Base-by-base conservation (phyloP, 2,888 invertebrate genomes). In the Tenthredo mesomela region DNA sequence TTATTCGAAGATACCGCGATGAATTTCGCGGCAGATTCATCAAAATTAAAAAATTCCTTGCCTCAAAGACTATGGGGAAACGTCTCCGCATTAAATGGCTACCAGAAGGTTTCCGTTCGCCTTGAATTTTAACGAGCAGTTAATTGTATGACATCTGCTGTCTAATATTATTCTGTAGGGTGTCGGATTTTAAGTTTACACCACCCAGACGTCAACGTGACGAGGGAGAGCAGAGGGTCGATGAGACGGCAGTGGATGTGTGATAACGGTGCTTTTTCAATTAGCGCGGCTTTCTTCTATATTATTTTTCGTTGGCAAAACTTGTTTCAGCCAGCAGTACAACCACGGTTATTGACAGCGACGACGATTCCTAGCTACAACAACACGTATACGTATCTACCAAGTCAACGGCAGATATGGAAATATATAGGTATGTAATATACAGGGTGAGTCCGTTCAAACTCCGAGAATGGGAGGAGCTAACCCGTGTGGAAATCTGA, bases 71-170 rank as follows among this genome's bases (percentile, higher is more conserved):
- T 25, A 15, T 4, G 15, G 25, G 25, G 25, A 21, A 25, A 61
- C 67, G 67, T 15, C 15, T 15, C 67, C 12, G 12, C 67, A 15
- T 67, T 33, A 67, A 33, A 67, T 12, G 67, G 29, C 67, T 4
- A 67, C 18, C 12, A 12, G 67, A 33, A 18, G 18, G 4, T 21
- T 67, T 15, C 21, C 67, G 29, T 33, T 25, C 33, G 12, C 25
- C 33, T 67, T 33, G 29, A 67, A 67, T 67, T 67, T 67, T 67
- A 29, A 67, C 29, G 25, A 67, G 29, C 33, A 25, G 67, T 67
- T 33, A 33, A 6, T 67, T 67, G 29, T 67, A 29, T 33, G 67
- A 1, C 67, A 15, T 67, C 6, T 5, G 67, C 15, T 25, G 67
- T 67, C 67, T 29, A 67, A 25, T 33, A 67, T 33, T 67, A 29